Evolutionary conservation across 2,113 vertebrate species (phyloP).

Genomic region (Poicephalus gulielmi): DNA sequence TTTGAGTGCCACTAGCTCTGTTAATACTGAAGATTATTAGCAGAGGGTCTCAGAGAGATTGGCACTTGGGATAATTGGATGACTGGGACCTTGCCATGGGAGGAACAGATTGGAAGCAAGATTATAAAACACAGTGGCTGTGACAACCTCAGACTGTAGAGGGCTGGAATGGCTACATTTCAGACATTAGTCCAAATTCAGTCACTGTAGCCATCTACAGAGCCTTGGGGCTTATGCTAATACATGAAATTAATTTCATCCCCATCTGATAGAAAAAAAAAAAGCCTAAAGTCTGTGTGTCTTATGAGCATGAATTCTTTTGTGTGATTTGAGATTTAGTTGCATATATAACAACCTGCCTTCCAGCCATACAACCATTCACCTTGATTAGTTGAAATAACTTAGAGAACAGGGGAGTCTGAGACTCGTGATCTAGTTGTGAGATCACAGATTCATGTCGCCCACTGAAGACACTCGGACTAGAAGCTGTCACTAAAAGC

Average conservation of each 20-base stretch:
- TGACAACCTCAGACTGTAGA: background rate
- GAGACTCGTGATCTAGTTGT: background rate
- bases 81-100: background rate
- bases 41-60: background rate
- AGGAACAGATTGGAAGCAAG: background rate
- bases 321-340: background rate
- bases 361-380: background rate
- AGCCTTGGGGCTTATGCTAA: background rate
- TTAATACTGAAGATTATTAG: background rate
- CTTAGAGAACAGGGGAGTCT: background rate
- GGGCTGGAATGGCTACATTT: background rate
- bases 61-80: background rate
- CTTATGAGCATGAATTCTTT: background rate
- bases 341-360: background rate
- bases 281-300: background rate
- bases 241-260: background rate
- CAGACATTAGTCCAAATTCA: background rate
- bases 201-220: background rate
- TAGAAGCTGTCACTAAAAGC: background rate
- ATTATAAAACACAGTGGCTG: background rate
- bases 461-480: background rate
- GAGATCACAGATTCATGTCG: background rate
- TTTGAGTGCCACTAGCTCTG: background rate
- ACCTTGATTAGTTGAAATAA: background rate
- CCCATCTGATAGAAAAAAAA: background rate